phyloP scores from a whole-genome alignment of 2,113 vertebrate genomes.

The Rhynchomys soricoides region DNA sequence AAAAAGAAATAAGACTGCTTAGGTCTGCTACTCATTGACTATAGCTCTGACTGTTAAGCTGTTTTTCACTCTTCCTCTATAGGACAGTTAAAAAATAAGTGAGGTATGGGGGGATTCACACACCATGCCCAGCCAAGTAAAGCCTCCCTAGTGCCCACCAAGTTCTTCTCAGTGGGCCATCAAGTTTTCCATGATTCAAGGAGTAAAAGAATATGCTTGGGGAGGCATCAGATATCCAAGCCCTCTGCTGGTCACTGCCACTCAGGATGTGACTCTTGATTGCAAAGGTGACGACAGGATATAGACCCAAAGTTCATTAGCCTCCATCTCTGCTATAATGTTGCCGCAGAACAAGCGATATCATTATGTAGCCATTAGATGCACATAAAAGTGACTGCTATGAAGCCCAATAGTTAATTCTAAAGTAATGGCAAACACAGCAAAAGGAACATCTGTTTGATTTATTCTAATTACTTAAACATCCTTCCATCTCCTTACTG shows the following conservation, averaged over 20 bases:
- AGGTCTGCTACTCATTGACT: neutral
- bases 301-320: conserved; percentile 59
- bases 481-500: conserved; percentile 15
- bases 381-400: conserved; percentile 75
- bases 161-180: neutral
- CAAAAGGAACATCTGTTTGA: conserved; percentile 75
- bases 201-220: no score
- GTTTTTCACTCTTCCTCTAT: neutral
- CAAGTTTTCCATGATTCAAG: neutral
- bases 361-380: conserved; percentile 79
- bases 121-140: neutral
- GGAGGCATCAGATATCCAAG: neutral
- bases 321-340: conserved; percentile 59
- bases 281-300: conserved; percentile 46
- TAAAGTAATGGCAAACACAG: conserved; percentile 79
- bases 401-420: conserved; percentile 81
- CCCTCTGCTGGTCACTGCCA: neutral
- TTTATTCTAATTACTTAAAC: conserved; percentile 80
- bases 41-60: neutral
- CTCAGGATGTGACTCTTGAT: neutral
- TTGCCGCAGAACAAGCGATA: conserved; percentile 51
- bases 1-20: neutral
- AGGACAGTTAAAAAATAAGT: neutral
- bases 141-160: no score
- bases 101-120: neutral